Percentiles rank a stretch among this genome's conserved stretches.
These are phyloP conservation scores for Sapayoa aenigma DNA, from an alignment of 2,113 vertebrate species.

Conservation along the genomic window DNA sequence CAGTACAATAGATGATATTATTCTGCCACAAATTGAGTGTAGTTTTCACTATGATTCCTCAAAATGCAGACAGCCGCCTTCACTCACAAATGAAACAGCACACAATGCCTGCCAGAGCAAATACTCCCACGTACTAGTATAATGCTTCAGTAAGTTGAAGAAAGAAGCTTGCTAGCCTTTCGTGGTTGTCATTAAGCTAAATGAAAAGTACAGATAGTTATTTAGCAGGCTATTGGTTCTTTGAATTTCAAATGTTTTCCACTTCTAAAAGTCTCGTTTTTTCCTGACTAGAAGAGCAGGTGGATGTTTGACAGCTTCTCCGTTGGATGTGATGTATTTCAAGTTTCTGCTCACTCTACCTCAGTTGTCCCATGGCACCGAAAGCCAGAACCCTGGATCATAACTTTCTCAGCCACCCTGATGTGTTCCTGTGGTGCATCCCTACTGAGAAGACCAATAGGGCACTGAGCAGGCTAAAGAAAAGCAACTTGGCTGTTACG, in stretches of 20 bases:
- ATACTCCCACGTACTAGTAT: not conserved
- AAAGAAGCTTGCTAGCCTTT: slow-evolving; percentile 17
- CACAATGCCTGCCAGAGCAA: slow-evolving; percentile 13
- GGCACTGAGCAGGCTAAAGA: not conserved
- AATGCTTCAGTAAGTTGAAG: slow-evolving; percentile 17
- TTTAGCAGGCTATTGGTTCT: not conserved
- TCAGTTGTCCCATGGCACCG: not conserved
- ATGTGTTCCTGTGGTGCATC: not conserved
- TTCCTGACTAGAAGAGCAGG: not conserved
- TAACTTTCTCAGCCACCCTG: not conserved
- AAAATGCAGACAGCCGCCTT: slow-evolving; percentile 30
- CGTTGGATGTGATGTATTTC: not conserved
- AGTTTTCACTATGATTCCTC: slow-evolving; percentile 15
- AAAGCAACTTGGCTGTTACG: not conserved
- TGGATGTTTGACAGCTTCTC: not conserved
- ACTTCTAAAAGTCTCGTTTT: not conserved
- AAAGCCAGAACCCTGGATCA: not conserved
- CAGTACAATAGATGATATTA: slow-evolving; percentile 34
- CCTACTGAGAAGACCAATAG: not conserved
- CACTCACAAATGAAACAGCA: slow-evolving; percentile 35
- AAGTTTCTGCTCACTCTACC: not conserved
- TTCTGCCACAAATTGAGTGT: slow-evolving; percentile 28
- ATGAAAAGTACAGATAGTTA: not conserved
- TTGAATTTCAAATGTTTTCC: not conserved
- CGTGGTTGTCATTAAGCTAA: not conserved